Evolutionary conservation across 2,797 vertebrate species (phyloP), one percentile per base, ranked within the genome.

Genomic region (Hoplostethus mediterraneus): DNA sequence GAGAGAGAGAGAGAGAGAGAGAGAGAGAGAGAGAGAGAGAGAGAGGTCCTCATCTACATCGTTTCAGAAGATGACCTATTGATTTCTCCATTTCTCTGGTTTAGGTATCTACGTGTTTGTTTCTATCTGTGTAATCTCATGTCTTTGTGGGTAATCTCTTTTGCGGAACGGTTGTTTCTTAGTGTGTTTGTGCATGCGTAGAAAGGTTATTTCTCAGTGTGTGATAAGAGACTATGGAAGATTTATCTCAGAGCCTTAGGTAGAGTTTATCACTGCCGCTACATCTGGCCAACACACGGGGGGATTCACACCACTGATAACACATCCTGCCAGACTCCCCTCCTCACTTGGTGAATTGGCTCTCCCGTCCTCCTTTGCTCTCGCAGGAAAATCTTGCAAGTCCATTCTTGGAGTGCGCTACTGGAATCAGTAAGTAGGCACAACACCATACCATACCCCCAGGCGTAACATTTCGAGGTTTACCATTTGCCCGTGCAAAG

Each of bases 201-300:
- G 58, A 67, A 63, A 67, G 52, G 8, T 16, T 33, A 49, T 83
- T 75, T 77, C 48, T 56, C 52, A 21, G n/a, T 36, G 52, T 80
- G 78, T 69, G 74, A 81, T 82, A 80, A 81, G 49, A 75, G 59
- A 14, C 42, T 57, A 36, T 51, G 40, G 65, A 75, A 51, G 62
- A 80, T 58, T 16, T 71, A 62, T 64, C 67, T 73, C 67, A 55
- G 57, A 51, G 65, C 65, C 52, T 0, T 5, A 69, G 63, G 75
- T 51, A 2, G 25, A 67, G 74, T 82, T 83, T 80, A 79, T 83
- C 70, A 65, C 56, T 54, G 45, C 56, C 55, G 82, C 66, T 75
- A 63, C 80, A 84, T 83, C 82, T 83, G 38, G 70, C 54, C 73
- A 61, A 62, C 63, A 70, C 77, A 64, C 61, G 58, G 60, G 54